Evolutionary conservation across 1,140 invertebrate genomes (phyloP), one percentile per base, ranked within the genome.

Genomic region (Neodiprion virginianus): DNA sequence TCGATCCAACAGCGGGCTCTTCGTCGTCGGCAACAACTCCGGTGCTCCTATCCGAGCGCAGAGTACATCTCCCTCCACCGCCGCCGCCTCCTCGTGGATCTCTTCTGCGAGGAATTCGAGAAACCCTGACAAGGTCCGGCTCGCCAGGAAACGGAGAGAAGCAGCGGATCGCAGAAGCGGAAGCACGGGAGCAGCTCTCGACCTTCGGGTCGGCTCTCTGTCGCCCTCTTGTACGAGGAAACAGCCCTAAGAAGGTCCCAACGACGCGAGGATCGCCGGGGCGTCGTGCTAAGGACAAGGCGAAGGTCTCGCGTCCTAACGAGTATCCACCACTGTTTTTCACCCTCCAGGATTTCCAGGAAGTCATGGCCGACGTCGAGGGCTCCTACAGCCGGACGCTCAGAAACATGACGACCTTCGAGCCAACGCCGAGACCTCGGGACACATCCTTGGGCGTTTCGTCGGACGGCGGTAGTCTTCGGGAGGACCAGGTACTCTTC

Each of bases 261-360:
- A 7, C 17, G 12, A 3, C 61, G 12, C 61, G 7, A 65, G 61
- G 61, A 17, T 21, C 3, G 12, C 67, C 67, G 40, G 7, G 9
- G 40, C 11, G 14, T 69, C 11, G 12, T 11, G n/a, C 10, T 3
- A 14, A 23, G 12, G 40, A 69, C 10, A 69, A 72, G 68, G 67
- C 53, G 53, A 66, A 72, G 23, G 66, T 74, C 74, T 40, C 49
- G 48, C 2, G 72, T 79, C 49, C 68, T 1, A 76, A 81, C 10
- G 76, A 78, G 47, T 82, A 81, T 73, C 80, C 81, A 17, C 72
- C 87, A 3, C 49, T 88, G 8, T 82, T 83, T 28, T 88, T 89
- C 65, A 89, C 86, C 0, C 73, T 82, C 9, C 76, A 82, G 69
- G 86, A 89, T 69, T 87, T 85, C 50, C 75, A 88, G n/a, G 76